phyloP scores from a whole-genome alignment of 2,113 vertebrate genomes.

The Forbesichthys papilliferus region DNA sequence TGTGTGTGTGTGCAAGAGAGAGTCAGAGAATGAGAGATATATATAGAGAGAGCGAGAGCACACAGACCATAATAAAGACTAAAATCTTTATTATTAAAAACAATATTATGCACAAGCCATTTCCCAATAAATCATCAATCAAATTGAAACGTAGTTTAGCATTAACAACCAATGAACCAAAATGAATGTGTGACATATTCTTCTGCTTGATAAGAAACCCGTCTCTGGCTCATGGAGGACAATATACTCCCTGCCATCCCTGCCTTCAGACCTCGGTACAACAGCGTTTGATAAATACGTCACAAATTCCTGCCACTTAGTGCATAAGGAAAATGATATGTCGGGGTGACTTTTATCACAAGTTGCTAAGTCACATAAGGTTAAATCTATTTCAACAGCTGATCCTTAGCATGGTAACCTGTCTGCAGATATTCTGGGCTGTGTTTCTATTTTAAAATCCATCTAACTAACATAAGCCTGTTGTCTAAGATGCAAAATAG shows the following conservation, averaged over 20 bases:
- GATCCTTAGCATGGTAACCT: slow-evolving; percentile 14
- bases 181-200: not conserved
- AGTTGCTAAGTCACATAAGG: slow-evolving; percentile 27
- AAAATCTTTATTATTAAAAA: not conserved
- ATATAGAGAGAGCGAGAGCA: not conserved
- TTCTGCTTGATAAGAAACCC: not conserved
- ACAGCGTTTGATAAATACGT: slow-evolving; percentile 12
- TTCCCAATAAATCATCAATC: no score
- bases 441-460: slow-evolving; percentile 5
- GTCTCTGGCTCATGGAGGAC: not conserved
- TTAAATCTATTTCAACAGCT: slow-evolving; percentile 21
- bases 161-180: not conserved
- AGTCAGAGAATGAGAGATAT: not conserved
- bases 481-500: not conserved
- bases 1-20: not conserved
- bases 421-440: slow-evolving; percentile 18
- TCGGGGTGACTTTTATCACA: slow-evolving; percentile 32
- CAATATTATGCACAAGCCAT: not conserved
- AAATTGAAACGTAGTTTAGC: not conserved
- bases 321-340: slow-evolving; percentile 8
- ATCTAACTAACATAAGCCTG: slow-evolving; percentile 8
- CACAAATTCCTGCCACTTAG: slow-evolving; percentile 4
- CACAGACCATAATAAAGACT: not conserved
- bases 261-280: slow-evolving; percentile 12
- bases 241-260: not conserved